Evolutionary conservation across 2,888 invertebrate genomes (phyloP).

Genomic region (Panopea generosa): DNA sequence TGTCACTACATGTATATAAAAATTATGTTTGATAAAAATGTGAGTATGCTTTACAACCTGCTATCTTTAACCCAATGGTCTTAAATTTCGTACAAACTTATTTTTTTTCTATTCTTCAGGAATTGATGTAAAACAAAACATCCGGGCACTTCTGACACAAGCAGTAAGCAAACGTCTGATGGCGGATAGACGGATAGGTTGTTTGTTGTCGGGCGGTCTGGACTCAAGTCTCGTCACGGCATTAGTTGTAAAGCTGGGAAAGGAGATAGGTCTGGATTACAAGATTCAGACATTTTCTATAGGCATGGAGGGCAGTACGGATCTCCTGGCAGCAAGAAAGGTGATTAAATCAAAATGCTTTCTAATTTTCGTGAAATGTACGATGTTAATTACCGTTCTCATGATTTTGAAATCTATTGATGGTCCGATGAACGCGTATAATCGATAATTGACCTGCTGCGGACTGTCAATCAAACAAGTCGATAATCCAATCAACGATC

Average conservation of each 20-base stretch:
- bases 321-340: slow-evolving; percentile 93
- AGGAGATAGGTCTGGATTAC: slow-evolving; percentile 78
- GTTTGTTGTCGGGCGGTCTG: slow-evolving; percentile 92
- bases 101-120: slow-evolving; percentile 34
- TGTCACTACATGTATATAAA: no score
- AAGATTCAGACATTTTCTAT: slow-evolving; percentile 93
- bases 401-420: no score
- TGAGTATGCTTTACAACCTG: no score
- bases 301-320: slow-evolving; percentile 95
- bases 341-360: no score
- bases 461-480: no score
- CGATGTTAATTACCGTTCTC: no score
- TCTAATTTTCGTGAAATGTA: no score
- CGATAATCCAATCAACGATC: no score
- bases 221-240: slow-evolving; percentile 94
- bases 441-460: no score
- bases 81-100: neutral
- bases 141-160: slow-evolving; percentile 77
- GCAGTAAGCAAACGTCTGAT: slow-evolving; percentile 94
- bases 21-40: no score
- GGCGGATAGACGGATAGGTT: slow-evolving; percentile 94
- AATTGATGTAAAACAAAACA: slow-evolving; percentile 73
- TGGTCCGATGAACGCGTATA: no score
- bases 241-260: slow-evolving; percentile 84
- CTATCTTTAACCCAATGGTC: neutral